phyloP scores from a whole-genome alignment of 2,113 vertebrate genomes.

The Crotalus viridis region DNA sequence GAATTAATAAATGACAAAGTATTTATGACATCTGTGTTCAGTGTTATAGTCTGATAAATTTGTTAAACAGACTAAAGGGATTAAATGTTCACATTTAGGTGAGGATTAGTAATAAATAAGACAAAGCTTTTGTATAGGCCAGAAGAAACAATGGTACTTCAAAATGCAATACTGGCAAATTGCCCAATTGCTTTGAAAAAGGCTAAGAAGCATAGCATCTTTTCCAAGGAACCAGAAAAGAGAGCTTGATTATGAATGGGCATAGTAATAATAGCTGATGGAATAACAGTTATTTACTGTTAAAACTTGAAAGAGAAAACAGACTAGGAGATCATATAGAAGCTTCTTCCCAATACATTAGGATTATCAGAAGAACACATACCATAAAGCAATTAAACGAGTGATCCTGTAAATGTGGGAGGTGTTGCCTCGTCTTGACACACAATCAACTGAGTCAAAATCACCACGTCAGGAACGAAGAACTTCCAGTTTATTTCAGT shows the following conservation, averaged over 20 bases:
- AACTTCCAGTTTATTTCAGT: too few species aligned
- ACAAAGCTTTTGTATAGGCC: conserved; percentile 62
- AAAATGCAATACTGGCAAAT: conserved; percentile 72
- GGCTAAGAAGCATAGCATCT: conserved; percentile 45
- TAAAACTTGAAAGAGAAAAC: not conserved
- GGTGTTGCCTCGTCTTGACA: not conserved
- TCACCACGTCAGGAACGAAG: too few species aligned
- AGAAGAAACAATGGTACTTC: conserved; percentile 72
- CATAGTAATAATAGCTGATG: not conserved
- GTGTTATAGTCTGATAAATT: conserved; percentile 61
- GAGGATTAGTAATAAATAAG: conserved; percentile 68
- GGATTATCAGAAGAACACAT: conserved; percentile 63
- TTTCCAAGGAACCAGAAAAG: conserved; percentile 63
- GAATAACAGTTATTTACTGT: not conserved
- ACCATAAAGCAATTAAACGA: conserved; percentile 68
- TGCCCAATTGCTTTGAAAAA: conserved; percentile 70
- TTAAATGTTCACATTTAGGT: conserved; percentile 64
- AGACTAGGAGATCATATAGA: not conserved
- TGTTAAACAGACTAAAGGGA: conserved; percentile 62
- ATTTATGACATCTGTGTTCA: conserved; percentile 38
- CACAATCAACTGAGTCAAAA: too few species aligned
- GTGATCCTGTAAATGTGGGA: not conserved
- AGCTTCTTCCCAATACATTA: conserved; percentile 60
- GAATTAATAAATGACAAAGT: conserved; percentile 55
- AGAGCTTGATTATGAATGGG: conserved; percentile 19